Conservation (phyloP, 1,140 invertebrate genomes). For the Zophobas morio region DNA sequence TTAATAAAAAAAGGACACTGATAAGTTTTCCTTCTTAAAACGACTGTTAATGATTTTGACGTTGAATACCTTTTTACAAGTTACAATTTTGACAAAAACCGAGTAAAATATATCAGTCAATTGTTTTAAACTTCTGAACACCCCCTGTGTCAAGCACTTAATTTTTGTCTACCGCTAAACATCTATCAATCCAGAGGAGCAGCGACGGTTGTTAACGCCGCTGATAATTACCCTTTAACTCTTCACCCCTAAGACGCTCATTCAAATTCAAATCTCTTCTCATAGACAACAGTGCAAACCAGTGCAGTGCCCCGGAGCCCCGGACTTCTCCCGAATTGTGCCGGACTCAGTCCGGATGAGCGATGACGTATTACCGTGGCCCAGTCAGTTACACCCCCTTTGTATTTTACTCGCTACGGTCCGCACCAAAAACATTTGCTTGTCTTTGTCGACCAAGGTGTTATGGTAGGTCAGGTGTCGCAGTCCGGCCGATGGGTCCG, state of each 20-base stretch:
- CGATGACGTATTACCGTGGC: slow-evolving; percentile 60
- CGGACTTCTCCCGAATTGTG: slow-evolving; percentile 54
- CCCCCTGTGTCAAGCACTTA: too few relatives aligned
- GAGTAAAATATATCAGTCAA: too few relatives aligned
- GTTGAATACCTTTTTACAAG: too few relatives aligned
- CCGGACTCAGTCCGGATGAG: slow-evolving; percentile 61
- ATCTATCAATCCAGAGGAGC: too few relatives aligned
- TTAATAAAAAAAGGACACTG: too few relatives aligned
- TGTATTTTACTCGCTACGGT: slow-evolving; percentile 51
- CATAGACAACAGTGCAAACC: slow-evolving; percentile 1
- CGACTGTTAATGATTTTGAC: too few relatives aligned
- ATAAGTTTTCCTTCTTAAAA: too few relatives aligned
- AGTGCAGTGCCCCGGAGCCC: slow-evolving; percentile 31
- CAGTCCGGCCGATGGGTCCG: not conserved
- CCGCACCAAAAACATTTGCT: slow-evolving; percentile 52
- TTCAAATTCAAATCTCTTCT: slow-evolving; percentile 36
- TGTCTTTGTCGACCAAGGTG: slow-evolving; percentile 17
- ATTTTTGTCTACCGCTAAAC: too few relatives aligned
- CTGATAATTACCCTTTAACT: too few relatives aligned
- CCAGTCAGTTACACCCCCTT: slow-evolving; percentile 55
- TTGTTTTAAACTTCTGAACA: too few relatives aligned
- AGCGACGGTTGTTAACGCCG: too few relatives aligned
- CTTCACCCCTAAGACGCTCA: not conserved
- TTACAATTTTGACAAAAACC: too few relatives aligned
- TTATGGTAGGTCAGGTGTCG: slow-evolving; percentile 42